These are phyloP conservation scores for Peribatodes rhomboidaria DNA, from an alignment of 2,888 invertebrate species.

Conservation along the genomic window DNA sequence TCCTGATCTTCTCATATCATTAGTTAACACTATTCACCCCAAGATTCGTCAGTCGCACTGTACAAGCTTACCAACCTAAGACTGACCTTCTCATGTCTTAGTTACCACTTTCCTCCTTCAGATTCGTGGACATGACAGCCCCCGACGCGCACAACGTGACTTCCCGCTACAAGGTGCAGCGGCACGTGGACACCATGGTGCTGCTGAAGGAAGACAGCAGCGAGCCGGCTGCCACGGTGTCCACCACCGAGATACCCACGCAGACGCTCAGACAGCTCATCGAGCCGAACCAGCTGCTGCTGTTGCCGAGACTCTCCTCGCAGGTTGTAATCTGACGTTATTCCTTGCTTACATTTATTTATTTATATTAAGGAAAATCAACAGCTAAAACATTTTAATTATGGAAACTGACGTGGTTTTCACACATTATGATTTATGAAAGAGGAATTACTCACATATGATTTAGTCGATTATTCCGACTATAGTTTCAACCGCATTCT, in stretches of 20 bases:
- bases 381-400: too few relatives aligned
- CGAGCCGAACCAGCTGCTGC: constrained; percentile 94
- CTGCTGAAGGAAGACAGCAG: constrained; percentile 95
- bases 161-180: constrained; percentile 90
- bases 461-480: too few relatives aligned
- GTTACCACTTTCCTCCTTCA: constrained; percentile 60
- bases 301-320: constrained; percentile 96
- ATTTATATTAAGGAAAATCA: too few relatives aligned
- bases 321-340: constrained; percentile 88
- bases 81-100: too few relatives aligned
- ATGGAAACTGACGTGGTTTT: too few relatives aligned
- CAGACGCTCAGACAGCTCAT: constrained; percentile 95
- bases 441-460: too few relatives aligned
- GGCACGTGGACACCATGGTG: constrained; percentile 87
- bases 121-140: constrained; percentile 89
- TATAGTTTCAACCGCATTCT: too few relatives aligned
- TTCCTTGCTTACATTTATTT: too few relatives aligned
- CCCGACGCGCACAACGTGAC: constrained; percentile 88
- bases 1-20: background rate
- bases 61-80: too few relatives aligned
- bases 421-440: too few relatives aligned
- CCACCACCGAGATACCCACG: constrained; percentile 96
- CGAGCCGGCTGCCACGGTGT: constrained; percentile 94
- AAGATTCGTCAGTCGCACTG: too few relatives aligned
- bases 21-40: background rate